phyloP scores from a whole-genome alignment of 2,797 vertebrate genomes.

The Oryzias sinensis region DNA sequence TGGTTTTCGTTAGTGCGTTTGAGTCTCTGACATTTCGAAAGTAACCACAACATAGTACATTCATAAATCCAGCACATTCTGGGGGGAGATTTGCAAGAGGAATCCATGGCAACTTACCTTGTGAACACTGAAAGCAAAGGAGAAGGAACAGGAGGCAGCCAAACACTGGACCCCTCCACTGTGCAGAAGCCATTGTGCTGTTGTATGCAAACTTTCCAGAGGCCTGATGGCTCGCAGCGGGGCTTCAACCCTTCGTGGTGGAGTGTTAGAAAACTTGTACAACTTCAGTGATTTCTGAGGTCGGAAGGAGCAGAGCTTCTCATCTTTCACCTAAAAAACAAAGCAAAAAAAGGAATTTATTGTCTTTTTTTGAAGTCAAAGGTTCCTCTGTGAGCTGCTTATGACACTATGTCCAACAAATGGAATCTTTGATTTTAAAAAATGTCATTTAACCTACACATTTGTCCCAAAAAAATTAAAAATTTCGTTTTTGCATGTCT shows the following conservation, averaged over 20 bases:
- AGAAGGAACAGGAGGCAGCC: conserved; percentile 67
- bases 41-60: conserved; percentile 25
- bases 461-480: conserved; percentile 22
- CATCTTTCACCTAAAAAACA: conserved; percentile 73
- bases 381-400: not conserved
- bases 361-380: conserved; percentile 3
- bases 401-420: too few relatives aligned
- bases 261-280: conserved; percentile 38
- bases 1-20: conserved; percentile 30
- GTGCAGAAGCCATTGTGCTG: conserved; percentile 71
- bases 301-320: conserved; percentile 54
- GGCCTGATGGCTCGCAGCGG: conserved; percentile 44
- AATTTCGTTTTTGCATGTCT: conserved; percentile 23
- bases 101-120: conserved; percentile 72
- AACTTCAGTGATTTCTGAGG: conserved; percentile 66
- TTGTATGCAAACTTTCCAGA: conserved; percentile 53
- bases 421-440: too few relatives aligned
- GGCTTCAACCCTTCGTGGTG: conserved; percentile 30
- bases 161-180: conserved; percentile 66
- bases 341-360: conserved; percentile 14
- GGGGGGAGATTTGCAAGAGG: conserved; percentile 21
- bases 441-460: not conserved
- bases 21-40: conserved; percentile 34
- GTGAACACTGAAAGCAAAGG: conserved; percentile 65
- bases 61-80: conserved; percentile 55